Conservation (phyloP, 2,113 vertebrate genomes). For the Hippocampus guttulatus region DNA sequence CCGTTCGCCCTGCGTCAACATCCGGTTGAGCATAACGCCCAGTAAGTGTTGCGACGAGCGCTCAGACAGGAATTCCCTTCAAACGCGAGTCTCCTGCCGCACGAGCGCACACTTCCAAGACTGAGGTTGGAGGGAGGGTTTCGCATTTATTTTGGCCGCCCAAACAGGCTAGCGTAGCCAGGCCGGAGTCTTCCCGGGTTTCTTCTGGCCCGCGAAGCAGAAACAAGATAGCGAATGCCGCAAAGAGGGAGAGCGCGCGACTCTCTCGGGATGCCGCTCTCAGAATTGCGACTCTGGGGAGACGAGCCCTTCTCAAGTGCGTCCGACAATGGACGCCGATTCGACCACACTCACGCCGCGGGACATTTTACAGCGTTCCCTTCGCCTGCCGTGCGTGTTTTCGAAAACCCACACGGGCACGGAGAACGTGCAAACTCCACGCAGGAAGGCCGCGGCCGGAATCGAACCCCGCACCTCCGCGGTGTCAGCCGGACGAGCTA, state of each 20-base stretch:
- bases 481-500: too few species aligned
- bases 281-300: background rate
- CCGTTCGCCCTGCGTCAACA: conserved; percentile 12
- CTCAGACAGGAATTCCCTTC: conserved; percentile 41
- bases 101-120: conserved; percentile 44
- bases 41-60: conserved; percentile 13
- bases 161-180: conserved; percentile 40
- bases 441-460: too few species aligned
- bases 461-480: too few species aligned
- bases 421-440: too few species aligned
- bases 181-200: conserved; percentile 41
- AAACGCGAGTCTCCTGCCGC: conserved; percentile 28
- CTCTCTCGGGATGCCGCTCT: background rate
- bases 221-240: conserved; percentile 19
- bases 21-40: conserved; percentile 6
- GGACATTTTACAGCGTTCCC: too few species aligned
- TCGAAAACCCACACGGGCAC: too few species aligned
- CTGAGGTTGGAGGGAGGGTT: conserved; percentile 29
- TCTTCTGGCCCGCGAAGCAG: conserved; percentile 19
- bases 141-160: conserved; percentile 58
- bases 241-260: conserved; percentile 1
- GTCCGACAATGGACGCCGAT: background rate
- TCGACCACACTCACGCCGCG: too few species aligned
- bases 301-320: background rate
- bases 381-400: too few species aligned